A percentile compares a stretch with the other conserved stretches of the same genome.
phyloP scores from a whole-genome alignment of 2,113 vertebrate species.

The Hypocryptadius cinnamomeus region DNA sequence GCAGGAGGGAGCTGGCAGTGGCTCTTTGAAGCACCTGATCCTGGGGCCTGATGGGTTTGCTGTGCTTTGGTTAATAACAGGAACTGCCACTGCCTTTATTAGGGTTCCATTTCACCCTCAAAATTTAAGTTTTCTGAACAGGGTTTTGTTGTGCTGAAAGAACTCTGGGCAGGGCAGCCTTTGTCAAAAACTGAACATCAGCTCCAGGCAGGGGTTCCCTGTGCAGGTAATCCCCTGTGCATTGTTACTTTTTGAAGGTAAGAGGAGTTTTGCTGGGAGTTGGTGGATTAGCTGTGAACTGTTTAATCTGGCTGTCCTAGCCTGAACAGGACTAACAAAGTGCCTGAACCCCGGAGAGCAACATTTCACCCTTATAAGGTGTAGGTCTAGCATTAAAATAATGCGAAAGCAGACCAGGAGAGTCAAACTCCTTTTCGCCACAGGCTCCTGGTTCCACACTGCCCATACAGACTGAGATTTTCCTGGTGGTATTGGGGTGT shows the following conservation, averaged over 20 bases:
- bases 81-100: neutral
- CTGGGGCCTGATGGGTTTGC: neutral
- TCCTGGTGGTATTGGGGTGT: neutral
- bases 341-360: neutral
- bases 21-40: neutral
- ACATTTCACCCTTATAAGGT: accelerated
- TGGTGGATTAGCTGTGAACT: neutral
- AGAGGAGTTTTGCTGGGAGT: neutral
- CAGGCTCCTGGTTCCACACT: neutral
- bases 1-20: neutral
- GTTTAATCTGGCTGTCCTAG: neutral
- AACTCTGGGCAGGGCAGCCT: neutral
- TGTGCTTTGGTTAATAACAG: neutral
- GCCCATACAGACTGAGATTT: neutral
- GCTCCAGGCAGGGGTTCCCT: neutral
- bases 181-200: neutral
- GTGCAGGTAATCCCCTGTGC: no score
- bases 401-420: neutral
- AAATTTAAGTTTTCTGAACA: neutral
- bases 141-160: neutral
- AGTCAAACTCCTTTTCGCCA: neutral
- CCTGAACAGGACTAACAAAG: neutral
- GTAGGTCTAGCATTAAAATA: neutral
- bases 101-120: neutral
- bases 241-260: neutral